A percentile compares a stretch with the other conserved stretches of the same genome.
Conservation (phyloP, 2,888 invertebrate species). For the Cepaea hortensis region DNA sequence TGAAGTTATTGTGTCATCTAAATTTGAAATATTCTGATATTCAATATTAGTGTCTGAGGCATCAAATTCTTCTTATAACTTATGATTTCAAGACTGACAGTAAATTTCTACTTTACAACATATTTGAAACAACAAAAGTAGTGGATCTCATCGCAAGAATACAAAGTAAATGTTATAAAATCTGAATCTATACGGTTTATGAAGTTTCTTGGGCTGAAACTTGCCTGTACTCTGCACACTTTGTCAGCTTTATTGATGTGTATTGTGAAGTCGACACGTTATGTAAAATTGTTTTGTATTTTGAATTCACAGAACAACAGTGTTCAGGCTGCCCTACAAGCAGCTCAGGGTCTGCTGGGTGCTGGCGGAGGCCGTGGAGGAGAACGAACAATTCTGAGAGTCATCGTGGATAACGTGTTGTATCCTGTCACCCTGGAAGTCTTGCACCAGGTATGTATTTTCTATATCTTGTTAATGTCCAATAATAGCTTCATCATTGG, state of each 20-base stretch:
- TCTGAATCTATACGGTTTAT: background rate
- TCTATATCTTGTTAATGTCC: background rate
- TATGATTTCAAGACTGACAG: too few species aligned
- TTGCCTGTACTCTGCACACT: too few species aligned
- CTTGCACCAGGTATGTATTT: conserved; percentile 82
- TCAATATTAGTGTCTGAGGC: conserved; percentile 19
- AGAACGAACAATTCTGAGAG: conserved; percentile 86
- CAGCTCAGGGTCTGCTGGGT: conserved; percentile 66
- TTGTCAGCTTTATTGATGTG: too few species aligned
- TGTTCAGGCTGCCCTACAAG: conserved; percentile 78
- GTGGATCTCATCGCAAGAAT: background rate
- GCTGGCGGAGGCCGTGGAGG: conserved; percentile 79
- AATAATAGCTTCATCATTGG: too few species aligned
- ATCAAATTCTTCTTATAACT: background rate
- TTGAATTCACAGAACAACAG: conserved; percentile 68
- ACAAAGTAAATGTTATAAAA: background rate
- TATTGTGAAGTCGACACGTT: too few species aligned
- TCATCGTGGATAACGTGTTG: conserved; percentile 98
- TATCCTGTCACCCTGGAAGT: conserved; percentile 99
- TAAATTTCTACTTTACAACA: too few species aligned
- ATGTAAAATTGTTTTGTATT: background rate
- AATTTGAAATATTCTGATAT: conserved; percentile 26
- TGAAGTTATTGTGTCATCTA: conserved; percentile 39
- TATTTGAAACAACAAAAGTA: too few species aligned
- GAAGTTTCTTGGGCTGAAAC: too few species aligned